These are phyloP conservation scores for Spisula solida DNA, from an alignment of 2,888 invertebrate genomes.

Conservation along the genomic window DNA sequence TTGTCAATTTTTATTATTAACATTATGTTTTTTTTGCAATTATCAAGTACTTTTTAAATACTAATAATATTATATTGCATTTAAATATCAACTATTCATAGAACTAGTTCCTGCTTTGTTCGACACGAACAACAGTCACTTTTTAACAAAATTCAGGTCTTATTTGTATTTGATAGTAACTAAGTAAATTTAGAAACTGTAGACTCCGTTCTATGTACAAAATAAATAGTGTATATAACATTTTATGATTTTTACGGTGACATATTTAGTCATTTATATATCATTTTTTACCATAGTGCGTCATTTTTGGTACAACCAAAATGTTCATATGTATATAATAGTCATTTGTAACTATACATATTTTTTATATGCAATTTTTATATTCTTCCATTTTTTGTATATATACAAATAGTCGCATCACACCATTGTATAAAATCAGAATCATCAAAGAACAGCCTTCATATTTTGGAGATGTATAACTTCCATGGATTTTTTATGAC, in stretches of 20 bases:
- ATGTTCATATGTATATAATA: slow-evolving; percentile 12
- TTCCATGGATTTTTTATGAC: no score
- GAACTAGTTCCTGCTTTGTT: no score
- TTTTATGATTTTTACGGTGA: neutral
- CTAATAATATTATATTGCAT: no score
- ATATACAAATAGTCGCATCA: neutral
- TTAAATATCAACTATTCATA: no score
- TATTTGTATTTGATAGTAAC: no score
- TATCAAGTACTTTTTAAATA: no score
- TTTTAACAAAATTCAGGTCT: no score
- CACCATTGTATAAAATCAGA: neutral
- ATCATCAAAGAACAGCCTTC: neutral
- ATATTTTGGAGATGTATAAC: no score
- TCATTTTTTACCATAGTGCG: slow-evolving; percentile 1
- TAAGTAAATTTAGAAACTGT: no score
- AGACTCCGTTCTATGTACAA: neutral
- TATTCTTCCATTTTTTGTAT: slow-evolving; percentile 5
- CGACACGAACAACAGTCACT: no score
- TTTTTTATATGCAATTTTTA: slow-evolving; percentile 26
- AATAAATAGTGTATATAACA: neutral
- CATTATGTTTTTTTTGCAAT: no score
- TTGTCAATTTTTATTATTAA: no score
- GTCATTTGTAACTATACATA: slow-evolving; percentile 10
- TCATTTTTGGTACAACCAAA: slow-evolving; percentile 14
- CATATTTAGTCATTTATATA: slow-evolving; percentile 6